Conservation (phyloP, 2,113 vertebrate genomes). For the Pseudopodoces humilis region DNA sequence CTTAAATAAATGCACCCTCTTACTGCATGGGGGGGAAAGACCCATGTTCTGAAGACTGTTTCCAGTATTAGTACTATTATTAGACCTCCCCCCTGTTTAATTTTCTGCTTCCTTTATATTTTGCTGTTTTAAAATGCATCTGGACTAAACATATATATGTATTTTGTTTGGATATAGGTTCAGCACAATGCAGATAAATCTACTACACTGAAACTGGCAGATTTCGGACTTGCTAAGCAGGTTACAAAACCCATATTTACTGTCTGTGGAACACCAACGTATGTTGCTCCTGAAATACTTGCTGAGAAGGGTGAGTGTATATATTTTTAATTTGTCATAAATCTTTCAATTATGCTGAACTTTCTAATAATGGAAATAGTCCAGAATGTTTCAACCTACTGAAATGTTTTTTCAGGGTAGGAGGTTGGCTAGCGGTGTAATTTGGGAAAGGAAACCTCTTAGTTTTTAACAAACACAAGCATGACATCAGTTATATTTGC, state of each 20-base stretch:
- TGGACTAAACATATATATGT: not conserved
- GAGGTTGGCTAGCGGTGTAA: not conserved
- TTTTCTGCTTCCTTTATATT: not conserved
- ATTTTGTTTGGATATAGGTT: constrained; percentile 72
- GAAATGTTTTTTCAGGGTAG: not conserved
- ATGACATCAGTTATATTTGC: not conserved
- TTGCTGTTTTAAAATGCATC: not conserved
- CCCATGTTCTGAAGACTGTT: not conserved
- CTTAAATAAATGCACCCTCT: not conserved
- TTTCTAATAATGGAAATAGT: not conserved
- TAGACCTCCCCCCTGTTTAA: not conserved
- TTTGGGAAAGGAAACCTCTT: not conserved
- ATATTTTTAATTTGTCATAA: not conserved
- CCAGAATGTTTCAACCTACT: not conserved
- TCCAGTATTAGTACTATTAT: not conserved
- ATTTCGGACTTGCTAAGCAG: constrained; percentile 95
- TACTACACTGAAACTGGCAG: constrained; percentile 89
- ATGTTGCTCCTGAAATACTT: constrained; percentile 97
- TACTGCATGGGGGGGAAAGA: rapidly evolving
- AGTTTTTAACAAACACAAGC: not conserved
- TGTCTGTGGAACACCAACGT: constrained; percentile 97
- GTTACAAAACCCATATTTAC: constrained; percentile 94
- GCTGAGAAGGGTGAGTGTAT: constrained; percentile 86
- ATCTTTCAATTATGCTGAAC: not conserved
- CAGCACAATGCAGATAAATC: constrained; percentile 83